Evolutionary conservation across 1,140 invertebrate species (phyloP).

Genomic region (Bombus confusus): DNA sequence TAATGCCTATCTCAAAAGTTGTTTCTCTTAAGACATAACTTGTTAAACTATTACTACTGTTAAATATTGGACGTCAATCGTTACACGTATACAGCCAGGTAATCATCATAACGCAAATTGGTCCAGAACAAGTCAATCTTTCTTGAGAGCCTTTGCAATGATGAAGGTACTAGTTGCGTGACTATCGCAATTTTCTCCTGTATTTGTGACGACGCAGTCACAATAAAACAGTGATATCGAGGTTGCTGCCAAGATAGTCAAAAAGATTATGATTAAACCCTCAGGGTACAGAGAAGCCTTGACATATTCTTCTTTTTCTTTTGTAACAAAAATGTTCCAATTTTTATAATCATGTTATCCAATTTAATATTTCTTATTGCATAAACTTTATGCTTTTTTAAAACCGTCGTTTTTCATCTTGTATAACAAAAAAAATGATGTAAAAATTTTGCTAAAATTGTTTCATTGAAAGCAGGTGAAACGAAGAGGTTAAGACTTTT

Average conservation of each 20-base stretch:
- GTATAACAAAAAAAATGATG: background rate
- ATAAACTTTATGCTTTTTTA: background rate
- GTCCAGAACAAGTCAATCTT: constrained; percentile 40
- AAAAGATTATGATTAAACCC: constrained; percentile 24
- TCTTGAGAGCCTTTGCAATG: constrained; percentile 24
- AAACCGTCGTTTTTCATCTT: background rate
- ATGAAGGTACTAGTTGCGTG: background rate
- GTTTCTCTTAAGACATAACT: background rate
- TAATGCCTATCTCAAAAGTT: background rate
- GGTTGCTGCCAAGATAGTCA: constrained; percentile 42
- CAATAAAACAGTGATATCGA: constrained; percentile 27
- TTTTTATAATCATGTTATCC: background rate
- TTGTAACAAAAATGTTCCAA: background rate
- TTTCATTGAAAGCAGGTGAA: constrained; percentile 11
- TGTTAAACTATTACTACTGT: constrained; percentile 4
- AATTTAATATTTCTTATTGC: background rate
- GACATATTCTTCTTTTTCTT: background rate
- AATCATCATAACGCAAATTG: constrained; percentile 40
- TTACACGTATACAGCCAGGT: background rate
- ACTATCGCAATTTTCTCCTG: constrained; percentile 1
- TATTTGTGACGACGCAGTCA: background rate
- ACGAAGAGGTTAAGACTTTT: constrained; percentile 36
- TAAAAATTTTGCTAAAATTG: background rate
- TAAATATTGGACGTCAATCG: constrained; percentile 4
- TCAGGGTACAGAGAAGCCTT: background rate